Evolutionary conservation across 2,888 invertebrate genomes (phyloP), one percentile per base, ranked within the genome.

Genomic region (Drosophila phalerata): DNA sequence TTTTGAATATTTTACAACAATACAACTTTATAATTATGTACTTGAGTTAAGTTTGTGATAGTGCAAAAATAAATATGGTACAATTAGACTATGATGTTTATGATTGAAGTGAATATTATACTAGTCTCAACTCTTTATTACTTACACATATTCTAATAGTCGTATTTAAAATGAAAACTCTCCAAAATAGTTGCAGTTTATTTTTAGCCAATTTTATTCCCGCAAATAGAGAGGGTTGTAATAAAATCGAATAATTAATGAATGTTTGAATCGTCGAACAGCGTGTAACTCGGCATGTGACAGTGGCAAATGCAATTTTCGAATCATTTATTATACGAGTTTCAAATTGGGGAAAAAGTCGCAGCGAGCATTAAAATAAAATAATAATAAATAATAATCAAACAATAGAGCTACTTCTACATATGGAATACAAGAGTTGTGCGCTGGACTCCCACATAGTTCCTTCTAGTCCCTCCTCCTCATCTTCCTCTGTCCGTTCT

Each of bases 221-320:
- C 11, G 37, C 40, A 22, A 25, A 40, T n/a, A 8, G 22, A 37
- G 30, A 30, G 52, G 25, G 47, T 25, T 28, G 38, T n/a, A 38
- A 34, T 19, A 49, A 45, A 48, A 51, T 66, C 30, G 47, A 37
- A 62, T 66, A 66, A 74, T 57, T 61, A 66, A 75, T 75, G 76
- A 65, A 40, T 70, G 30, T 48, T 43, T 17, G 30, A 69, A 73
- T 61, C 22, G 8, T 47, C 17, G 15, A 55, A 58, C 57, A 58
- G 68, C 13, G 5, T 17, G 37, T 42, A 43, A 49, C 38, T 15
- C 57, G 42, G 40, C 28, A 42, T 56, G 63, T 47, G 63, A 37
- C 67, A 49, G 15, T 30, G 30, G 10, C 17, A 69, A 58, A 49
- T 42, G 57, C 28, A 58, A 69, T 47, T 40, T 52, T 40, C 28